Evolutionary conservation across 2,888 invertebrate species (phyloP).

Genomic region (Hemaris fuciformis): DNA sequence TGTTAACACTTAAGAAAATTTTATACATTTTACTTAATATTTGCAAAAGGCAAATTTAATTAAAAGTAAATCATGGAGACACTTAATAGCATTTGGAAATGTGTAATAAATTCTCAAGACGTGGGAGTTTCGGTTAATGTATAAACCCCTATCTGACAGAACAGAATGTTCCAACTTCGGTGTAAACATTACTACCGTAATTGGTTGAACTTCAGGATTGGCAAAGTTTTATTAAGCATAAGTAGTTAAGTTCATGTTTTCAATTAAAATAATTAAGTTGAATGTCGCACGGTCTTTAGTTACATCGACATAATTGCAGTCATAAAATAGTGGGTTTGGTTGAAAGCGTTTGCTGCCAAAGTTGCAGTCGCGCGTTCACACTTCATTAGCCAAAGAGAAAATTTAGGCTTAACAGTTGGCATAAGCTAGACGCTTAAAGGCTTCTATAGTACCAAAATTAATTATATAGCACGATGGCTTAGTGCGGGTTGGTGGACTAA

Average conservation of each 20-base stretch:
- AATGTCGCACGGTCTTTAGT: no score
- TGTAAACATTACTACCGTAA: conserved; percentile 1
- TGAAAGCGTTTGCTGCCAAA: no score
- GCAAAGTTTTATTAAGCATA: background rate
- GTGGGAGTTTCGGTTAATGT: background rate
- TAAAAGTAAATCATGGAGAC: background rate
- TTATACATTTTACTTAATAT: background rate
- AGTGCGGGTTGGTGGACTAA: no score
- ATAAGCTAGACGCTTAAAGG: no score
- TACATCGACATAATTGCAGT: background rate
- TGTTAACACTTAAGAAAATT: no score
- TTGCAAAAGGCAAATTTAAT: background rate
- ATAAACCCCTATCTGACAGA: background rate
- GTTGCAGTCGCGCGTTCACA: no score
- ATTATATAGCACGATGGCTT: no score
- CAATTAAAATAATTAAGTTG: background rate
- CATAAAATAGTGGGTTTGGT: no score
- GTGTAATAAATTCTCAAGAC: background rate
- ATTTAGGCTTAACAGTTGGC: no score
- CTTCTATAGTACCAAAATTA: no score
- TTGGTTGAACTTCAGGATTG: background rate
- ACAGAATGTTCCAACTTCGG: background rate
- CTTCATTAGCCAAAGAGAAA: no score
- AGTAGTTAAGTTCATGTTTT: background rate
- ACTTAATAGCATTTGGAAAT: background rate